These are phyloP conservation scores for Apis dorsata DNA, from an alignment of 1,140 invertebrate species.

Conservation along the genomic window DNA sequence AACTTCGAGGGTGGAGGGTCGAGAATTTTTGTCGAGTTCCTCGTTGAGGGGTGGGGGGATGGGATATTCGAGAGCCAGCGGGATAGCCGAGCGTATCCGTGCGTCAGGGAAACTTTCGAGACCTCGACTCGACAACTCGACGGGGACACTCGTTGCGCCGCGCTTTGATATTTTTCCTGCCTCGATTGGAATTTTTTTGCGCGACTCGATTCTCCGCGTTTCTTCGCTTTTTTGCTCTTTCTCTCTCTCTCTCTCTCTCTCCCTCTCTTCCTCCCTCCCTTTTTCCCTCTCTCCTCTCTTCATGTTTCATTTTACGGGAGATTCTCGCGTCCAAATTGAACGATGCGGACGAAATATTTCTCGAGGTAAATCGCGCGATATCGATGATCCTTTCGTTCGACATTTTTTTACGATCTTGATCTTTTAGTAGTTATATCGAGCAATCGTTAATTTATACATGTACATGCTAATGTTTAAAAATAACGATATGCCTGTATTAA, in stretches of 20 bases:
- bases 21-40: constrained; percentile 37
- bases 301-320: too few relatives aligned
- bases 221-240: neutral
- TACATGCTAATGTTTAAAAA: too few relatives aligned
- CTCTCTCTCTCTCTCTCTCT: too few relatives aligned
- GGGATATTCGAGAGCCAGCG: constrained; percentile 20
- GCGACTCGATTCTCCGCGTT: neutral
- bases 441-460: too few relatives aligned
- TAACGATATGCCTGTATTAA: too few relatives aligned
- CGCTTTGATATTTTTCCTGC: constrained; percentile 17
- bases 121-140: constrained; percentile 27
- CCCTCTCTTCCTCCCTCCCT: neutral
- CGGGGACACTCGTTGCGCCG: constrained; percentile 8
- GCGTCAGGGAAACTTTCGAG: constrained; percentile 34
- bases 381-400: too few relatives aligned
- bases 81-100: constrained; percentile 17
- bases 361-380: too few relatives aligned
- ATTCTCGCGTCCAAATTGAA: too few relatives aligned
- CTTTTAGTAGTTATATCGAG: too few relatives aligned
- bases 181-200: neutral
- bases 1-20: constrained; percentile 11
- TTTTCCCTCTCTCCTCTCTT: too few relatives aligned
- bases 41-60: neutral
- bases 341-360: too few relatives aligned
- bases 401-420: too few relatives aligned